Percentiles rank a stretch among this genome's conserved stretches.
Conservation (phyloP, 1,140 invertebrate genomes). For the Trialeurodes vaporariorum region DNA sequence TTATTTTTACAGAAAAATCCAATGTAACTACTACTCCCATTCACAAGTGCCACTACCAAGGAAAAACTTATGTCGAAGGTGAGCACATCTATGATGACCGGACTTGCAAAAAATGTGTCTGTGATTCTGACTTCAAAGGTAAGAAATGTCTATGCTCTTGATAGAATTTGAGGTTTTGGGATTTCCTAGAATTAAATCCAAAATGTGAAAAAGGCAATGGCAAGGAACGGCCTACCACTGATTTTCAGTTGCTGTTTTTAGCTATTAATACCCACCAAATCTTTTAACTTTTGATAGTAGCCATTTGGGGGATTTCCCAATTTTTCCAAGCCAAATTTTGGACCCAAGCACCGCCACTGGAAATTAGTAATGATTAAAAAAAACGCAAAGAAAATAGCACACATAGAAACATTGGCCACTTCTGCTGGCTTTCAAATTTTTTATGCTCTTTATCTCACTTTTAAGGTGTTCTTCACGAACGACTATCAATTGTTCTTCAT, state of each 20-base stretch:
- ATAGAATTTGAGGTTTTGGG: background rate
- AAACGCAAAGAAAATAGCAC: no score
- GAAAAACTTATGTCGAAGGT: background rate
- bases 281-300: background rate
- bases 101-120: background rate
- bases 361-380: no score
- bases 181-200: background rate
- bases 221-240: no score
- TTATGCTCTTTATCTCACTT: no score
- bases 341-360: no score
- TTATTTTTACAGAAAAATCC: background rate
- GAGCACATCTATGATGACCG: background rate
- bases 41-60: background rate
- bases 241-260: background rate
- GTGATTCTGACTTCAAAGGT: background rate
- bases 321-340: no score
- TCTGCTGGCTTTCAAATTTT: no score
- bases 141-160: background rate
- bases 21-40: background rate
- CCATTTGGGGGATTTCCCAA: no score
- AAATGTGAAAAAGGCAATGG: no score
- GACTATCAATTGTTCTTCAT: no score
- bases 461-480: no score
- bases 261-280: background rate
- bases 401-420: no score